phyloP scores from a whole-genome alignment of 1,140 invertebrate species.

The Tachypleus tridentatus region DNA sequence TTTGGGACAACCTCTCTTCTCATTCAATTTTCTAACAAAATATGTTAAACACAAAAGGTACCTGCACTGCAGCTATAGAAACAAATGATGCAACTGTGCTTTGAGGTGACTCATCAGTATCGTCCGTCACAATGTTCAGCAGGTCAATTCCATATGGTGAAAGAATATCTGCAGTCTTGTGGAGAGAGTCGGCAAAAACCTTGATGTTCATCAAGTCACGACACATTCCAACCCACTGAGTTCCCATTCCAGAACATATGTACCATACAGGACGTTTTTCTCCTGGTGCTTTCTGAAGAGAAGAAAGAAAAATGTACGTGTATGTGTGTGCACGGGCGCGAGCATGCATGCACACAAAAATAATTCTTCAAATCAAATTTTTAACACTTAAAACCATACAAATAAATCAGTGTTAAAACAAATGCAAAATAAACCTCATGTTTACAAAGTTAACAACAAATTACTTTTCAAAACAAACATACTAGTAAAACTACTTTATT shows the following conservation, averaged over 20 bases:
- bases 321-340: too few species aligned
- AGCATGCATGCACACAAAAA: too few species aligned
- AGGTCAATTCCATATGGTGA: conserved; percentile 66
- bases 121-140: conserved; percentile 60
- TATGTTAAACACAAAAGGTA: conserved; percentile 27
- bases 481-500: too few species aligned
- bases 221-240: conserved; percentile 92
- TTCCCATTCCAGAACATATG: conserved; percentile 92
- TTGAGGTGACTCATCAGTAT: conserved; percentile 59
- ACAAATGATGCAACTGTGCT: conserved; percentile 59
- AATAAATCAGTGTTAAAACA: not conserved
- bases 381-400: too few species aligned
- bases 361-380: too few species aligned
- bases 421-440: not conserved
- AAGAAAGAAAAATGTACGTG: not conserved
- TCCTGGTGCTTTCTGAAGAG: conserved; percentile 10
- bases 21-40: too few species aligned
- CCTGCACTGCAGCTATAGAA: conserved; percentile 86
- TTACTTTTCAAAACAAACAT: too few species aligned
- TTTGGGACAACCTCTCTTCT: too few species aligned
- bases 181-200: conserved; percentile 61
- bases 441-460: too few species aligned
- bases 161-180: conserved; percentile 57
- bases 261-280: conserved; percentile 70
- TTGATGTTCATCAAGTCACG: conserved; percentile 66